A percentile compares a stretch with the other conserved stretches of the same genome.
These are phyloP conservation scores for Rostratula benghalensis DNA, from an alignment of 2,113 vertebrate species.

Conservation along the genomic window DNA sequence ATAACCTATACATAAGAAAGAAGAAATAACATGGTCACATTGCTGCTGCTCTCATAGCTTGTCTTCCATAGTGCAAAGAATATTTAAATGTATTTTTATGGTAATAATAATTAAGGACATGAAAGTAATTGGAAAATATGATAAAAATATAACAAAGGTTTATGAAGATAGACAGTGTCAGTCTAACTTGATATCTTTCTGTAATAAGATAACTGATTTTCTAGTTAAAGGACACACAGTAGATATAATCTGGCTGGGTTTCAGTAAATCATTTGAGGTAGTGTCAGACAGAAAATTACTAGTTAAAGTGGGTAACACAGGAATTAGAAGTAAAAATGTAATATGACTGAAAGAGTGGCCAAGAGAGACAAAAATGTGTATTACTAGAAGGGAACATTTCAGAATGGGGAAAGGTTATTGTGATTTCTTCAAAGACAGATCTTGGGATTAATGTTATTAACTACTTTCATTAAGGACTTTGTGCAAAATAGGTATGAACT, in stretches of 20 bases:
- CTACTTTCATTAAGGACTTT: not conserved
- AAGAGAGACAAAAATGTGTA: not conserved
- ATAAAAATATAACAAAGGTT: not conserved
- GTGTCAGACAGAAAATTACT: not conserved
- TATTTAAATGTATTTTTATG: not conserved
- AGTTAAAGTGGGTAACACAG: not conserved
- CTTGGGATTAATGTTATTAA: not conserved
- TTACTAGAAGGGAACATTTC: not conserved
- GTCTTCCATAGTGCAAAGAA: not conserved
- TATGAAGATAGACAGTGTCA: not conserved
- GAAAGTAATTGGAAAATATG: not conserved
- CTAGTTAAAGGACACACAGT: not conserved
- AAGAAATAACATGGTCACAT: not conserved
- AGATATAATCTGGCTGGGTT: not conserved
- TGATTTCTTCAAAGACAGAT: not conserved
- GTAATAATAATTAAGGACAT: not conserved
- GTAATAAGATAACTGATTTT: not conserved
- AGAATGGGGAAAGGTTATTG: not conserved
- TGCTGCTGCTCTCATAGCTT: not conserved
- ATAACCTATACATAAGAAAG: not conserved
- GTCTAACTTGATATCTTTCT: not conserved
- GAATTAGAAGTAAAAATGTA: not conserved
- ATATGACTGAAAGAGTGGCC: not conserved
- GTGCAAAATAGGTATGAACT: not conserved
- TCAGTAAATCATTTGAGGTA: not conserved